phyloP scores from a whole-genome alignment of 2,797 vertebrate species.

The Pseudopleuronectes americanus region DNA sequence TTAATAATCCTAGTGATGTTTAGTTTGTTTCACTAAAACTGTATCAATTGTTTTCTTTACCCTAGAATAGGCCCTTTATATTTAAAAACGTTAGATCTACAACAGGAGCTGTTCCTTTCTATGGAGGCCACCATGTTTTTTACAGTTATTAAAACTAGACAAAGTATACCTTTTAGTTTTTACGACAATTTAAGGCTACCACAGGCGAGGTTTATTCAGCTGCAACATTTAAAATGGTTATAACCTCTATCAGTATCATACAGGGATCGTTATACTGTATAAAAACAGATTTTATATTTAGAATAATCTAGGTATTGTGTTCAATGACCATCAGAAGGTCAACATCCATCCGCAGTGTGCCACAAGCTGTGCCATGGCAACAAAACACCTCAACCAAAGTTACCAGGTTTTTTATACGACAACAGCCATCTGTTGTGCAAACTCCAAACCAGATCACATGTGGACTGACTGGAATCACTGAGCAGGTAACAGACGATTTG shows the following conservation, averaged over 20 bases:
- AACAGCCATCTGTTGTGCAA: conserved; percentile 11
- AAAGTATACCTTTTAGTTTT: no score
- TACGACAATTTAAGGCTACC: no score
- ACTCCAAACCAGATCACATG: conserved; percentile 21
- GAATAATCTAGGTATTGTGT: background rate
- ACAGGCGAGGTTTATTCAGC: background rate
- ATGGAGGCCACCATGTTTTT: no score
- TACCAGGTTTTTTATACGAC: background rate
- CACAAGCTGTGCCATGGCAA: background rate
- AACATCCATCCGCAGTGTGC: no score
- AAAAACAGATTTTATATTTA: background rate
- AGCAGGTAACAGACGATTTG: conserved; percentile 2
- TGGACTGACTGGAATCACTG: conserved; percentile 17
- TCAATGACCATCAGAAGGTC: background rate
- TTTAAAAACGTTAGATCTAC: no score
- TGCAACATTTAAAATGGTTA: no score
- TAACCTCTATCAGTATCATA: background rate
- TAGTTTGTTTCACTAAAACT: no score
- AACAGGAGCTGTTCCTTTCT: no score
- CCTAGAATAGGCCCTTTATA: no score
- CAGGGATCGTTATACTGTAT: background rate
- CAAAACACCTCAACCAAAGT: background rate
- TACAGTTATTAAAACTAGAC: no score
- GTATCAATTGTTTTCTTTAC: no score
- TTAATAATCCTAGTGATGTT: no score